Base-by-base conservation (phyloP, 2,888 invertebrate genomes). In the Epinotia nisella region DNA sequence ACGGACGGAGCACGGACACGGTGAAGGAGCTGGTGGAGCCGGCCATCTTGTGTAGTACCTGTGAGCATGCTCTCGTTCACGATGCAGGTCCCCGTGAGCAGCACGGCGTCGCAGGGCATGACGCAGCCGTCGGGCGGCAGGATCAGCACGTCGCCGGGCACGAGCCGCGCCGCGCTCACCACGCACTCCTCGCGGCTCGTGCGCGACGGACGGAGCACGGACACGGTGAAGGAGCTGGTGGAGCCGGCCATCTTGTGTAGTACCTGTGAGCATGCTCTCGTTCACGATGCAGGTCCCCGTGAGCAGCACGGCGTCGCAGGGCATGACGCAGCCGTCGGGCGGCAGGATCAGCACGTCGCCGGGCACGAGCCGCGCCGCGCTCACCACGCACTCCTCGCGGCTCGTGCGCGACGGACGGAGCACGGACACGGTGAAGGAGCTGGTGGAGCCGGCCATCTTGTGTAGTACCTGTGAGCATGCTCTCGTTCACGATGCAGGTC, bases 401-500 rank as follows among this genome's bases (percentile, higher is more conserved):
- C 81, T 92, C 39, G 75, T 79, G 17, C 91, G 87, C 3, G 90
- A 87, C 55, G 93, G 94, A 5, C 95, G 89, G 69, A 94, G 77
- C 17, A 97, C 96, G 35, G 95, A 94, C 39, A 96, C 96, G 56
- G 94, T 91, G 76, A 90, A 90, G 29, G 94, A 87, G 75, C 94
- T 94, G 7, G 95, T 94, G 0, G 95, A 94, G 41, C 95, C 94
- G 4, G 96, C 96, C 94, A 96, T 95, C 76, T 96, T 94, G 81
- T 95, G 95, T 7, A 97, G 87, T 24, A 97, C 97, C 98, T 76
- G 98, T 98, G 3, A 99, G 95, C 97, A 98, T 98, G 84, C 98
- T 97, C 90, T 99, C 98, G 85, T 99, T 98, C 72, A 99, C 97
- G 79, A 98, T 97, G 83, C 97, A 98, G 56, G 96, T 96, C 58